Base-by-base conservation (phyloP, 2,797 vertebrate species). In the Acanthornis magna region DNA sequence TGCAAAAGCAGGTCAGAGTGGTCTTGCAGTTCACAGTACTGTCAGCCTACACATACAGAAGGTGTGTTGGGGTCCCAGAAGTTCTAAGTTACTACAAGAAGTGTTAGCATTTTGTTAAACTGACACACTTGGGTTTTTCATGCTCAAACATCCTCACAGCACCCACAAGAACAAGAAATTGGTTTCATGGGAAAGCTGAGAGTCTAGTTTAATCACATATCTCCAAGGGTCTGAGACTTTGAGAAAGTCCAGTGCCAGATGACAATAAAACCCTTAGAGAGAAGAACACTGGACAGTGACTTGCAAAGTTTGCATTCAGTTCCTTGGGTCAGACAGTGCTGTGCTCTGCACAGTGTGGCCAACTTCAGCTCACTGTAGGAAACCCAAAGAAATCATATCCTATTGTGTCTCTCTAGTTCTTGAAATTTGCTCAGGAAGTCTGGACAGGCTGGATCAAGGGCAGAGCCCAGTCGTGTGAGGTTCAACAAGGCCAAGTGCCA, bases 241-340 rank as follows among this genome's bases (percentile, higher is more conserved):
- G 75, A 74, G 57, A 47, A 30, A 26, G 11, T 26, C 19, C 16
- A 11, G 25, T 34, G 19, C 13, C 60, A 63, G 38, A 17, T 25
- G 40, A 25, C 17, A 78, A 43, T 27, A 54, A 89, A 72, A 50
- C 8, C 29, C 11, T 36, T 36, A n/a, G 32, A 85, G 16, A 76
- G 7, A 32, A 25, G 8, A 50, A 10, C 11, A 27, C 6, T 10
- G 29, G 23, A 26, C 11, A 32, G 16, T 47, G 40, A 36, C 18
- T 67, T 63, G 11, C 25, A 54, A 63, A 21, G 11, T 55, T 71
- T 82, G 15, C 20, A 29, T 45, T 60, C 30, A 16, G 0, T 22
- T 67, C 32, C 20, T 6, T 1, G 3, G 21, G 15, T 17, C n/a
- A 32, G 16, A 27, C 0, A 3, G 7, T 1, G 0, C 30, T 81